Conservation (phyloP, 2,797 vertebrate genomes). For the Sitta carolinensis region DNA sequence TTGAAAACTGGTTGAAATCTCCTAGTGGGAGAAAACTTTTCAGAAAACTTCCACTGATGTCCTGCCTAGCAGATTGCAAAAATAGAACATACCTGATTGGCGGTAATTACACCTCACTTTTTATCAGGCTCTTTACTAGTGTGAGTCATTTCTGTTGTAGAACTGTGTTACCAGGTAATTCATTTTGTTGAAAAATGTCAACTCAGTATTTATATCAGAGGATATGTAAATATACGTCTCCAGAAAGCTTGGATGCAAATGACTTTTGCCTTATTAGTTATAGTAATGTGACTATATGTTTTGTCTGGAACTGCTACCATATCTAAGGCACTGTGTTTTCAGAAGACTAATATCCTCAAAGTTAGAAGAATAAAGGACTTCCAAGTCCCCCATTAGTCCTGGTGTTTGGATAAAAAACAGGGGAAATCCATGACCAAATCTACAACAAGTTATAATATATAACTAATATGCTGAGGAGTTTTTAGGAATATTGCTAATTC, state of each 20-base stretch:
- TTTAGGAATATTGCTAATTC: neutral
- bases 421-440: neutral
- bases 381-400: neutral
- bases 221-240: neutral
- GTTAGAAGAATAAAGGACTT: neutral
- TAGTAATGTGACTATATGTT: constrained; percentile 2
- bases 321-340: neutral
- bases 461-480: neutral
- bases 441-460: neutral
- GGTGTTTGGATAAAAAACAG: neutral
- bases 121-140: neutral
- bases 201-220: neutral
- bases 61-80: neutral
- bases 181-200: neutral
- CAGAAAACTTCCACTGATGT: neutral
- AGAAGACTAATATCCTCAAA: constrained; percentile 2
- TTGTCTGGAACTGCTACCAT: neutral
- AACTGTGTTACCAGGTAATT: neutral
- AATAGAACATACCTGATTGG: neutral
- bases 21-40: neutral
- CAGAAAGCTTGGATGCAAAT: neutral
- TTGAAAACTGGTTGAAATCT: neutral
- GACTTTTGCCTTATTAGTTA: constrained; percentile 15
- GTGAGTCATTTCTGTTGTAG: neutral
- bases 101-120: neutral